Evolutionary conservation across 2,888 invertebrate species (phyloP).

Genomic region (Gryllus longicercus): DNA sequence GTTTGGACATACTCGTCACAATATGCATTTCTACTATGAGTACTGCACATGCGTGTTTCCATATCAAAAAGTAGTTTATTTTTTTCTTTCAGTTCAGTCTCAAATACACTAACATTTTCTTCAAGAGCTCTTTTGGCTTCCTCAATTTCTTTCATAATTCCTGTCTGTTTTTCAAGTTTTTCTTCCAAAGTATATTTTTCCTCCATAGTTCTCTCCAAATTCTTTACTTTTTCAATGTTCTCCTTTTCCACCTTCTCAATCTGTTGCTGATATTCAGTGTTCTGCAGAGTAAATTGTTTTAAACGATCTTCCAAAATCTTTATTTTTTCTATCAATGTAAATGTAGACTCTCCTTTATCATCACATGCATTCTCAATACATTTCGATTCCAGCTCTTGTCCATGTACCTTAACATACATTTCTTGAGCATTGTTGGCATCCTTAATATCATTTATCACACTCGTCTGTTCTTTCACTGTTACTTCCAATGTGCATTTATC

Average conservation of each 20-base stretch:
- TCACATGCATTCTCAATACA: too few species aligned
- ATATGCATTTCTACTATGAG: neutral
- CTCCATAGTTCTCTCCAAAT: slow-evolving; percentile 43
- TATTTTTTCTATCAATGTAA: too few species aligned
- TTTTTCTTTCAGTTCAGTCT: slow-evolving; percentile 41
- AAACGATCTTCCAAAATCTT: too few species aligned
- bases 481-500: too few species aligned
- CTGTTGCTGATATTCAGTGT: too few species aligned
- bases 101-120: slow-evolving; percentile 41
- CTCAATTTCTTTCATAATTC: slow-evolving; percentile 40
- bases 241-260: slow-evolving; percentile 42
- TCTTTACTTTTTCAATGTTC: slow-evolving; percentile 35
- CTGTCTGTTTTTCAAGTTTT: slow-evolving; percentile 44
- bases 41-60: neutral
- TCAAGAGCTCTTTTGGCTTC: slow-evolving; percentile 42
- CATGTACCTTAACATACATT: too few species aligned
- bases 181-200: slow-evolving; percentile 41
- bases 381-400: too few species aligned
- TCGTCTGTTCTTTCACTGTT: too few species aligned
- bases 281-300: too few species aligned
- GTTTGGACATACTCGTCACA: neutral
- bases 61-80: slow-evolving; percentile 39
- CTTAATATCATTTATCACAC: too few species aligned
- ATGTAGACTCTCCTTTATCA: too few species aligned
- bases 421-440: too few species aligned